A percentile compares a stretch with the other conserved stretches of the same genome.
Conservation (phyloP, 2,113 vertebrate genomes). For the Elachura formosa region DNA sequence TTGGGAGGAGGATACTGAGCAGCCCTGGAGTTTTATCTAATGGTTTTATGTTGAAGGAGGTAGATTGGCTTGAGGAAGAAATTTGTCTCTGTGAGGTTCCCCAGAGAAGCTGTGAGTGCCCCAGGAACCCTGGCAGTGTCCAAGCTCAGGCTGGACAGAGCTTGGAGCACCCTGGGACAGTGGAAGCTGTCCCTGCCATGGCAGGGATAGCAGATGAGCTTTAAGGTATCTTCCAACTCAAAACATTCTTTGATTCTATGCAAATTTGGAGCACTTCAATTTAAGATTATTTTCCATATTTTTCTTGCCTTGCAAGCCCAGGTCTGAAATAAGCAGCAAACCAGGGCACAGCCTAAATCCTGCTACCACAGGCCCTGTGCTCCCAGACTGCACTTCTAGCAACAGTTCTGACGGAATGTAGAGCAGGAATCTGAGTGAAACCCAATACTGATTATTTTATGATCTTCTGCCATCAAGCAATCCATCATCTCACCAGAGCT, state of each 20-base stretch:
- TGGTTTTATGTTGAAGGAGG: not conserved
- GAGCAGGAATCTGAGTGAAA: not conserved
- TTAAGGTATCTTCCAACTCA: not conserved
- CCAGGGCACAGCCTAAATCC: not conserved
- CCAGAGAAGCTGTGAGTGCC: not conserved
- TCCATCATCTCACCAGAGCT: not conserved
- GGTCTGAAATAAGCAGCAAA: not conserved
- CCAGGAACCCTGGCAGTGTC: not conserved
- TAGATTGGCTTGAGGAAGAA: not conserved
- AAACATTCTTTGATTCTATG: not conserved
- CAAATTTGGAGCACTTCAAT: not conserved
- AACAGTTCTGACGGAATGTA: not conserved
- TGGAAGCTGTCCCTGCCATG: not conserved
- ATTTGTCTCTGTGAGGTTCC: not conserved
- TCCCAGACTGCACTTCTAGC: not conserved
- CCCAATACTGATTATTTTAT: not conserved
- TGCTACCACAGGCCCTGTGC: not conserved
- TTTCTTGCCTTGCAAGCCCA: not conserved
- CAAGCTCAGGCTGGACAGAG: not conserved
- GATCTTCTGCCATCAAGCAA: not conserved
- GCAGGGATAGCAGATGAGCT: not conserved
- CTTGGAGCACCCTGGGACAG: accelerated
- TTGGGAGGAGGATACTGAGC: not conserved
- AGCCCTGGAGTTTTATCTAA: not conserved
- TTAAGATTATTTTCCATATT: not conserved